Percentiles rank a stretch among this genome's conserved stretches.
These are phyloP conservation scores for Drosophila merina DNA, from an alignment of 2,888 invertebrate species.

Conservation along the genomic window DNA sequence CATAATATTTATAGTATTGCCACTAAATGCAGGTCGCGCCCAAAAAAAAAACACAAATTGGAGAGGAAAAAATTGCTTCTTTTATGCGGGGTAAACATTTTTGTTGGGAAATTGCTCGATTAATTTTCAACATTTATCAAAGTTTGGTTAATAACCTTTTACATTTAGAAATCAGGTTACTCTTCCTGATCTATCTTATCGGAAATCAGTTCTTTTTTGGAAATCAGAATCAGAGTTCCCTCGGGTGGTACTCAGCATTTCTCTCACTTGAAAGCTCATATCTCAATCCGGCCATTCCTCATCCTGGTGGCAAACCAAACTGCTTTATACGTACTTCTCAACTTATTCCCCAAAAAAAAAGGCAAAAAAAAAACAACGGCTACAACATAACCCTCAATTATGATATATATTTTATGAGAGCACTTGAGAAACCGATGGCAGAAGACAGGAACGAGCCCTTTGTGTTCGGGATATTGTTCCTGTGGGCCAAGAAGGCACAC, in stretches of 20 bases:
- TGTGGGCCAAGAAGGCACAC: conserved; percentile 23
- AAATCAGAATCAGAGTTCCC: conserved; percentile 22
- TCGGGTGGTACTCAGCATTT: conserved; percentile 7
- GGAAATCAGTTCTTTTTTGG: conserved; percentile 9
- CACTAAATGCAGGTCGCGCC: conserved; percentile 66
- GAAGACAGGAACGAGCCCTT: conserved; percentile 37
- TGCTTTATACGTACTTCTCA: conserved; percentile 43
- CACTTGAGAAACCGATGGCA: conserved; percentile 61
- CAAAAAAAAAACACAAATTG: conserved; percentile 45
- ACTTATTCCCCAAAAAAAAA: conserved; percentile 43
- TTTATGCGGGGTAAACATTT: conserved; percentile 18
- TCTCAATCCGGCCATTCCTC: conserved; percentile 63
- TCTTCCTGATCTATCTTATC: neutral
- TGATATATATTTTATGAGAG: conserved; percentile 77
- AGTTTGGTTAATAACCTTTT: neutral
- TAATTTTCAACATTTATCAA: conserved; percentile 16
- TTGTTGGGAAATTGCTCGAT: conserved; percentile 29
- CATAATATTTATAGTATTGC: conserved; percentile 72
- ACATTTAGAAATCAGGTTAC: conserved; percentile 7
- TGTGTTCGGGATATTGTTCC: conserved; percentile 25
- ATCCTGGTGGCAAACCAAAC: conserved; percentile 51
- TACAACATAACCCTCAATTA: conserved; percentile 69
- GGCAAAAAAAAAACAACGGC: conserved; percentile 20
- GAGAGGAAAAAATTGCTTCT: conserved; percentile 41
- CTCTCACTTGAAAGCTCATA: conserved; percentile 46